Evolutionary conservation across 2,113 vertebrate species (phyloP).

Genomic region (Eleginops maclovinus): DNA sequence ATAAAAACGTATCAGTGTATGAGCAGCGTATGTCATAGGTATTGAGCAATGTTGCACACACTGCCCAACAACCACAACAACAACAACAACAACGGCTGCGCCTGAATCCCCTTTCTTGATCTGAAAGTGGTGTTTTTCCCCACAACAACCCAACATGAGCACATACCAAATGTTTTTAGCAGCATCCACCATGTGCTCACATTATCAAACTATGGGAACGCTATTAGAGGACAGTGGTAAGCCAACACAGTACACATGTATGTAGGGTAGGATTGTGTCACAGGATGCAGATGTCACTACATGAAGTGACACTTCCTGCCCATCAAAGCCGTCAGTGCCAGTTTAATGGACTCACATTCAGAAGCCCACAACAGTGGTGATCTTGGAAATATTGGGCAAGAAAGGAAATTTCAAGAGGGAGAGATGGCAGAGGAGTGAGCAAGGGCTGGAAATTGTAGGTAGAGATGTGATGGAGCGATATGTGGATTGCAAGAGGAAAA

Average conservation of each 20-base stretch:
- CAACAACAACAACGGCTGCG: no score
- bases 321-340: constrained; percentile 74
- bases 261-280: constrained; percentile 56
- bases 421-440: constrained; percentile 53
- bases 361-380: constrained; percentile 46
- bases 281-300: constrained; percentile 78
- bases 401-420: constrained; percentile 50
- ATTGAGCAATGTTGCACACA: no score
- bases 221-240: constrained; percentile 49
- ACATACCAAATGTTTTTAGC: constrained; percentile 17
- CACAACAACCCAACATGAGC: constrained; percentile 17
- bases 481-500: constrained; percentile 79
- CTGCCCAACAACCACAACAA: no score
- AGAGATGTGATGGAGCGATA: constrained; percentile 76
- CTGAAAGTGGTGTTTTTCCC: no score
- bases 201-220: constrained; percentile 13
- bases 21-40: no score
- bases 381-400: constrained; percentile 61
- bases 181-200: constrained; percentile 13
- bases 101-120: no score
- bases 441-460: constrained; percentile 59
- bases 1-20: no score
- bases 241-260: constrained; percentile 53
- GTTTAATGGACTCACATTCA: constrained; percentile 74
- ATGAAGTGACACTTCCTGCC: constrained; percentile 76